Evolutionary conservation across 2,888 invertebrate genomes (phyloP).

Genomic region (Eudasyphora cyanicolor): DNA sequence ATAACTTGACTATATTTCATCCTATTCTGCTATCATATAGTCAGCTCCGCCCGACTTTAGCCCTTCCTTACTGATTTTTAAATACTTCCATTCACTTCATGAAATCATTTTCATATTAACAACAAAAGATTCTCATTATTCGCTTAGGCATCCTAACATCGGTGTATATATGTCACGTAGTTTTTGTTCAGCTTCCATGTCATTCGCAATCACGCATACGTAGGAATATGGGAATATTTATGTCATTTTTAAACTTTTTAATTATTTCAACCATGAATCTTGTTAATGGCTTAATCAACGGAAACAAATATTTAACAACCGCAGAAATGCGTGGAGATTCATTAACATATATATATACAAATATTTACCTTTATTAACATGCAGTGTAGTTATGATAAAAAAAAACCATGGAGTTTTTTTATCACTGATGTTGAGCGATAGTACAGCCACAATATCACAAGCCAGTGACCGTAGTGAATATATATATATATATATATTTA

Average conservation of each 20-base stretch:
- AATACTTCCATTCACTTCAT: no score
- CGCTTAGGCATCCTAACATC: neutral
- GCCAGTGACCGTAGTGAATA: no score
- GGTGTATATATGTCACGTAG: neutral
- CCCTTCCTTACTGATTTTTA: no score
- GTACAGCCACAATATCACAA: no score
- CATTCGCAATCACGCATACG: neutral
- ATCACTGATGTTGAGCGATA: no score
- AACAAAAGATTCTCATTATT: neutral
- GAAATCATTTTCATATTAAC: neutral
- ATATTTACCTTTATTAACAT: neutral
- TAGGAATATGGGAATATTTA: conserved; percentile 13
- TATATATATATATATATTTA: no score
- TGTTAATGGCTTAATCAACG: conserved; percentile 19
- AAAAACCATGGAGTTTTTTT: no score
- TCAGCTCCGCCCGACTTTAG: no score
- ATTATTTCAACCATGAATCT: conserved; percentile 21
- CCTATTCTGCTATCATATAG: no score
- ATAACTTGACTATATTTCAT: no score
- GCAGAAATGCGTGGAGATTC: neutral
- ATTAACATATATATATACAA: neutral
- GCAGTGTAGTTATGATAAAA: neutral
- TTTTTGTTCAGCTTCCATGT: conserved; percentile 12
- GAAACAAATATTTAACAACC: conserved; percentile 21
- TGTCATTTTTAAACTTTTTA: conserved; percentile 25